Evolutionary conservation across 2,797 vertebrate genomes (phyloP), one percentile per base, ranked within the genome.

Genomic region (Bovichtus variegatus): DNA sequence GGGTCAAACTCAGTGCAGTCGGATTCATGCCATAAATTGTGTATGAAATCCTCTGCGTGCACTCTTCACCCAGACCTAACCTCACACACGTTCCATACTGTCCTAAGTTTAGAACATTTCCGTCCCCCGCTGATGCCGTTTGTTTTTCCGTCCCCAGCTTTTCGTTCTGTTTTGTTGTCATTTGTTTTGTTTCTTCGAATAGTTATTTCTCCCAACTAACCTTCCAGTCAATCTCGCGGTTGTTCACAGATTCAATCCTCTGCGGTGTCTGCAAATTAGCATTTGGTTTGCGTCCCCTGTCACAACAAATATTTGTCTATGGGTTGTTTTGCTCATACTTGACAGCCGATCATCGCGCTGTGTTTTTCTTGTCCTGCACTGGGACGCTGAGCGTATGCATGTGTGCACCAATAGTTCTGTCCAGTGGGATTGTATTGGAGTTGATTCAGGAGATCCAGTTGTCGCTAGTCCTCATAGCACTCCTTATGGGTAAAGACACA

Each of bases 271-370:
- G 58, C 40, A 79, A 75, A 92, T 92, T 87, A 88, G 83, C 88
- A 92, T 89, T 88, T 80, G 75, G 75, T 72, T 86, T 81, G 80
- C 73, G 82, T 88, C 82, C 82, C 78, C 65, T 72, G 78, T 83
- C 90, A 89, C 81, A 88, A 89, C 87, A 89, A 87, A 91, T 93
- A 87, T 91, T 87, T 90, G 80, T 88, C 69, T 65, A 43, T 41
- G 83, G 86, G 84, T 90, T 91, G 90, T 91, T 91, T 90, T 83
- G 87, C 78, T 89, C 40, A 41, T 78, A 82, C 90, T 90, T 90
- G 89, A 89, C 87, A 91, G 89, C 70, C 47, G 80, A 80, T 90
- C 87, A 86, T 86, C 82, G 44, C 76, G 51, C 66, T 62, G 50
- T 83, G 83, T 84, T 78, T 83, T 64, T 70, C 69, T 66, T 78